These are phyloP conservation scores for Archips xylosteana DNA, from an alignment of 2,888 invertebrate species.

Conservation along the genomic window DNA sequence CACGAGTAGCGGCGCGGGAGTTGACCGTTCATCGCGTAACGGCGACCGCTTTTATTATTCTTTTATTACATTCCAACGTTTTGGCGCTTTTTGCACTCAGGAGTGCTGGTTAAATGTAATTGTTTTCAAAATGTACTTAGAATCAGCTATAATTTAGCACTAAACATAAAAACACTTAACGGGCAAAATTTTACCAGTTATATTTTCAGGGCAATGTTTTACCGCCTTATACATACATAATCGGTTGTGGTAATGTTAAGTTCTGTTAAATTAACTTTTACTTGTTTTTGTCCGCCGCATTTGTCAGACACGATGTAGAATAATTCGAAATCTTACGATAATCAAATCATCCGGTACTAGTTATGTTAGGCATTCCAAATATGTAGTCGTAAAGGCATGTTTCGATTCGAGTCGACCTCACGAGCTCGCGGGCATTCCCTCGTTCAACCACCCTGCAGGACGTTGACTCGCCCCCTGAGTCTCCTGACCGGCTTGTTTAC, in stretches of 20 bases:
- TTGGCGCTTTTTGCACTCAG: conserved; percentile 21
- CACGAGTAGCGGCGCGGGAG: conserved; percentile 40
- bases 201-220: neutral
- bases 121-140: conserved; percentile 9
- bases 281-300: no score
- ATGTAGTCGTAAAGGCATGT: conserved; percentile 25
- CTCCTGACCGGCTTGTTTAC: conserved; percentile 45
- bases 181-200: neutral
- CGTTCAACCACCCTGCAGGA: conserved; percentile 45
- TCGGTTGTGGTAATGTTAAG: no score
- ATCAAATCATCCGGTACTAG: conserved; percentile 17
- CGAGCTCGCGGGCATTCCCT: conserved; percentile 48
- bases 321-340: conserved; percentile 18
- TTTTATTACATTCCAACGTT: conserved; percentile 38
- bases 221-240: neutral
- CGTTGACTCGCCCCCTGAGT: conserved; percentile 48
- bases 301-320: neutral
- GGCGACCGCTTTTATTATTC: conserved; percentile 42
- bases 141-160: neutral
- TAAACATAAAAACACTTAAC: neutral
- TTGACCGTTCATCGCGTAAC: conserved; percentile 45
- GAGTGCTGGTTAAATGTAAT: conserved; percentile 8
- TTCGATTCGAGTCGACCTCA: conserved; percentile 29
- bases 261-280: no score
- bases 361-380: conserved; percentile 24